Evolutionary conservation across 2,888 invertebrate species (phyloP).

Genomic region (Aphrophora alni): DNA sequence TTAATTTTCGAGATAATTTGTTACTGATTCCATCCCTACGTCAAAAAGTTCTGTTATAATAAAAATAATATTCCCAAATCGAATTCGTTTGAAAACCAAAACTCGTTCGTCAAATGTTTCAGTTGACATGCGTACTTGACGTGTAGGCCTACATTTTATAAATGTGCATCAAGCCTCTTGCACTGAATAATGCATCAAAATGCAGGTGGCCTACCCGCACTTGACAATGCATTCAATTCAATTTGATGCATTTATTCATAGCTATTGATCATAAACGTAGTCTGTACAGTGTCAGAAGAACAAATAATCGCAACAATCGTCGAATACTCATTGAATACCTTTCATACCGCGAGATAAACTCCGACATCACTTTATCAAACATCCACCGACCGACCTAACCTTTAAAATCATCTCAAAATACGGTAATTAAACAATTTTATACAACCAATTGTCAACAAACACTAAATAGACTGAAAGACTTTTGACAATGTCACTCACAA

Average conservation of each 20-base stretch:
- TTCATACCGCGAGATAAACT: not conserved
- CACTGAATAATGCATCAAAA: slow-evolving; percentile 2
- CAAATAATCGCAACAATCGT: not conserved
- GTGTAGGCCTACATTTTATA: not conserved
- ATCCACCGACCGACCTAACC: not conserved
- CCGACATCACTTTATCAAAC: not conserved
- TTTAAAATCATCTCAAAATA: not conserved
- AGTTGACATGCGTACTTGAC: not conserved
- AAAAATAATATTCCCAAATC: not conserved
- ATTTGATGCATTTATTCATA: not conserved
- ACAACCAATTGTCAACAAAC: not conserved
- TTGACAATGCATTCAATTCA: not conserved
- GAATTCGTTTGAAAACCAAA: too few relatives aligned
- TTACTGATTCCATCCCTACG: too few relatives aligned
- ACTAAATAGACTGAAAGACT: not conserved
- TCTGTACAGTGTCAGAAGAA: not conserved
- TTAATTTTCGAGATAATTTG: too few relatives aligned
- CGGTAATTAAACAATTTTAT: not conserved
- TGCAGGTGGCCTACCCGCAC: not conserved
- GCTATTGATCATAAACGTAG: not conserved
- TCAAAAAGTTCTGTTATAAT: too few relatives aligned
- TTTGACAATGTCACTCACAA: not conserved
- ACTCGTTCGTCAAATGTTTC: not conserved
- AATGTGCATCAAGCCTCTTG: not conserved
- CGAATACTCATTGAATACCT: not conserved